Conservation (phyloP, 2,888 invertebrate genomes). For the Melipona beecheii region DNA sequence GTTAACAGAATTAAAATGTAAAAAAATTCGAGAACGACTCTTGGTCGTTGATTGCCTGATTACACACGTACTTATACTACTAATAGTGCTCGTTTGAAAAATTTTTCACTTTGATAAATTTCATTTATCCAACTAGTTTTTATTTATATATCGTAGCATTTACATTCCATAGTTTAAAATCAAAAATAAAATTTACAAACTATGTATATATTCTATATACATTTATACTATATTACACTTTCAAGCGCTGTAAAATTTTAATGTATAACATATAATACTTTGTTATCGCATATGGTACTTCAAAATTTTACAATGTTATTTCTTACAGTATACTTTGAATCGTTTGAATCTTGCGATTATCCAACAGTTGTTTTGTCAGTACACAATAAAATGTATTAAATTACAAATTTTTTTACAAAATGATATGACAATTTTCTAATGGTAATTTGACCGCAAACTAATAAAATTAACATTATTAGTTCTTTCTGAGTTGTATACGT, state of each 20-base stretch:
- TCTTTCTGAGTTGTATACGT: background rate
- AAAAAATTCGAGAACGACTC: background rate
- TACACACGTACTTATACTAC: slow-evolving; percentile 2
- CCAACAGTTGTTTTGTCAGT: background rate
- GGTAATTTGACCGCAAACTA: background rate
- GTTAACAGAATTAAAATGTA: background rate
- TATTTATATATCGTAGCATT: background rate
- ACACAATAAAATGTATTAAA: background rate
- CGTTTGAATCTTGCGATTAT: background rate
- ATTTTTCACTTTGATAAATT: background rate
- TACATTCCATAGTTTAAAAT: background rate
- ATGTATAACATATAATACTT: background rate
- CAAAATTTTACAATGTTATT: background rate
- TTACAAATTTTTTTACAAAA: background rate
- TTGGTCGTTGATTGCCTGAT: background rate
- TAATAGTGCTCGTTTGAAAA: background rate
- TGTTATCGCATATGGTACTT: background rate
- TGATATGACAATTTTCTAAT: background rate
- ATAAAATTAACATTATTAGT: background rate
- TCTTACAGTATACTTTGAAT: background rate
- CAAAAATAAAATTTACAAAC: background rate
- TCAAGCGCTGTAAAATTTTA: background rate
- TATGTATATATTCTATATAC: background rate
- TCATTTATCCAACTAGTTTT: background rate
- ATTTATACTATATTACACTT: background rate